These are phyloP conservation scores for Erebia palarica DNA, from an alignment of 2,888 invertebrate species.

Conservation along the genomic window DNA sequence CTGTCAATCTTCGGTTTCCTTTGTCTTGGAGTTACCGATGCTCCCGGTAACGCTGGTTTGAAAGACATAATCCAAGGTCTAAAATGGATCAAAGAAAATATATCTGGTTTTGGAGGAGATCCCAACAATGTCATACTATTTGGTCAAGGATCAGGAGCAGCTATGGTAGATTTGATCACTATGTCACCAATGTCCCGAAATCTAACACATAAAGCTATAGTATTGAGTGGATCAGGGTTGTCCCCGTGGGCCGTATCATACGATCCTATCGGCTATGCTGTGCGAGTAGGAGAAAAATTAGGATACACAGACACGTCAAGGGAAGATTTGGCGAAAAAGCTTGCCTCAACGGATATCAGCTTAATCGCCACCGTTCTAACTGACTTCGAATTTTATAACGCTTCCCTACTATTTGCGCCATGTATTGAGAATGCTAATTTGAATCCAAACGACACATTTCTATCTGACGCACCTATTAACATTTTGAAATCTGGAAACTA, in stretches of 20 bases:
- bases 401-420: constrained; percentile 68
- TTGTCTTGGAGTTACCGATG: constrained; percentile 80
- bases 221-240: constrained; percentile 67
- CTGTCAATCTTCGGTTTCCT: constrained; percentile 89
- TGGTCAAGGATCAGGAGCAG: constrained; percentile 91
- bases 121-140: constrained; percentile 88
- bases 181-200: constrained; percentile 56
- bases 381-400: constrained; percentile 59
- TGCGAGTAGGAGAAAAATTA: constrained; percentile 54
- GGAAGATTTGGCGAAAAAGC: constrained; percentile 53
- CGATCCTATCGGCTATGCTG: constrained; percentile 63
- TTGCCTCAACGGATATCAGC: constrained; percentile 51
- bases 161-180: constrained; percentile 72
- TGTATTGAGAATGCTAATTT: constrained; percentile 61
- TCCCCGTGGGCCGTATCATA: constrained; percentile 73
- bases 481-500: constrained; percentile 60
- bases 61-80: constrained; percentile 92
- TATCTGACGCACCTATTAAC: constrained; percentile 62
- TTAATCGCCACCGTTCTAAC: constrained; percentile 51
- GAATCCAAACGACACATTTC: constrained; percentile 53
- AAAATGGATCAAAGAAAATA: constrained; percentile 88
- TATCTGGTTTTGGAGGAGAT: constrained; percentile 89
- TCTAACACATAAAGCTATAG: constrained; percentile 66
- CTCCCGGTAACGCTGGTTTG: constrained; percentile 92
- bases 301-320: constrained; percentile 53